Conservation (phyloP, 2,888 invertebrate genomes). For the Catocala sponsa region DNA sequence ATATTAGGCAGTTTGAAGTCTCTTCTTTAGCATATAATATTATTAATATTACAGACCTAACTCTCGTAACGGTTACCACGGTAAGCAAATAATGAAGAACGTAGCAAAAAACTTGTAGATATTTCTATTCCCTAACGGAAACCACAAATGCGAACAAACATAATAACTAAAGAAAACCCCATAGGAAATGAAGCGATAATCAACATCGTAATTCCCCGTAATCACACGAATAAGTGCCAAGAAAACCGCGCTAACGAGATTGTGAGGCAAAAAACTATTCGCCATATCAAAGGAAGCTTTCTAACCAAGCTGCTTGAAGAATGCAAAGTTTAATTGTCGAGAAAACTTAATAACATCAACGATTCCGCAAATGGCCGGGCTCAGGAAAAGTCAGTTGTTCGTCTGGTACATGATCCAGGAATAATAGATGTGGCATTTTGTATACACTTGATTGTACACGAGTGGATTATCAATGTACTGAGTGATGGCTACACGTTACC, state of each 20-base stretch:
- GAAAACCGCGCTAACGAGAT: slow-evolving; percentile 41
- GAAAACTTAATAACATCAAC: slow-evolving; percentile 74
- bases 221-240: slow-evolving; percentile 44
- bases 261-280: slow-evolving; percentile 30
- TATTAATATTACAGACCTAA: too few relatives aligned
- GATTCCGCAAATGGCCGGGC: slow-evolving; percentile 62
- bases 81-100: too few relatives aligned
- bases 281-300: slow-evolving; percentile 55
- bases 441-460: background rate
- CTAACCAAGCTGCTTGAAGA: slow-evolving; percentile 58
- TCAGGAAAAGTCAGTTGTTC: slow-evolving; percentile 50
- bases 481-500: too few relatives aligned
- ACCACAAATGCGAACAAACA: slow-evolving; percentile 5
- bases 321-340: slow-evolving; percentile 72
- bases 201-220: slow-evolving; percentile 23
- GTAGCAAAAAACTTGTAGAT: background rate
- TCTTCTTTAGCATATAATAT: too few relatives aligned
- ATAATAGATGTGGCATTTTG: slow-evolving; percentile 43
- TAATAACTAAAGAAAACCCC: slow-evolving; percentile 3
- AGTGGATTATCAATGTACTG: too few relatives aligned
- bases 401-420: slow-evolving; percentile 20
- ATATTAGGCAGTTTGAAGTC: too few relatives aligned
- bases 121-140: slow-evolving; percentile 1
- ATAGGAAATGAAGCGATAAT: slow-evolving; percentile 16
- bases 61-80: too few relatives aligned